Evolutionary conservation across 53 echinoderm and acorn worm species (phyloP).

Genomic region (Crossaster papposus): DNA sequence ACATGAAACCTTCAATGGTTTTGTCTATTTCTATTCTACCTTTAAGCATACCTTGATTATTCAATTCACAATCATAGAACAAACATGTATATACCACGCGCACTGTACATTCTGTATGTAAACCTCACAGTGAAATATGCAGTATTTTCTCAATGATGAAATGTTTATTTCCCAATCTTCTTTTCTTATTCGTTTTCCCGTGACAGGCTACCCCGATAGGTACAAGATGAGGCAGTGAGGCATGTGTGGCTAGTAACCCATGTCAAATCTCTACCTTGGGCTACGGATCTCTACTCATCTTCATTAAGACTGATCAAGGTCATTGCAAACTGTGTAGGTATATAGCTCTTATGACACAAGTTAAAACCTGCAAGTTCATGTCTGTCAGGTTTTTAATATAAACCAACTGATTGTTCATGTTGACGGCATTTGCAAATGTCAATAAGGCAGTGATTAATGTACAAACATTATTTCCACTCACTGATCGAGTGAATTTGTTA

Average conservation of each 20-base stretch:
- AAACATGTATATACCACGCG: too few relatives aligned
- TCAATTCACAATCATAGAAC: too few relatives aligned
- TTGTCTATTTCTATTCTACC: too few relatives aligned
- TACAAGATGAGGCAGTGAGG: constrained; percentile 12
- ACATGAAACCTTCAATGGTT: too few relatives aligned
- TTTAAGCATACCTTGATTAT: too few relatives aligned
- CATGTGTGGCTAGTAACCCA: constrained; percentile 24
- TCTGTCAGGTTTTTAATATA: neutral
- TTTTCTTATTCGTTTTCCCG: too few relatives aligned
- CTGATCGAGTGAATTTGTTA: neutral
- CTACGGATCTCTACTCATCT: constrained; percentile 19
- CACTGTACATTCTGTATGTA: too few relatives aligned
- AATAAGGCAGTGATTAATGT: neutral
- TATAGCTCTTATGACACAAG: neutral
- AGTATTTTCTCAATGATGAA: too few relatives aligned
- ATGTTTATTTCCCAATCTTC: too few relatives aligned
- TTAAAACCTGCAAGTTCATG: neutral
- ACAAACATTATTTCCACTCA: neutral
- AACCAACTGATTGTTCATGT: neutral
- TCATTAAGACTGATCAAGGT: constrained; percentile 52
- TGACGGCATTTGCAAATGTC: neutral
- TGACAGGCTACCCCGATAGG: too few relatives aligned
- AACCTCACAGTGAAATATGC: too few relatives aligned
- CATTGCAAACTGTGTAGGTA: neutral
- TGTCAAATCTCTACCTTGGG: constrained; percentile 46